phyloP scores from a whole-genome alignment of 1,140 invertebrate species.

The Idris sp. region DNA sequence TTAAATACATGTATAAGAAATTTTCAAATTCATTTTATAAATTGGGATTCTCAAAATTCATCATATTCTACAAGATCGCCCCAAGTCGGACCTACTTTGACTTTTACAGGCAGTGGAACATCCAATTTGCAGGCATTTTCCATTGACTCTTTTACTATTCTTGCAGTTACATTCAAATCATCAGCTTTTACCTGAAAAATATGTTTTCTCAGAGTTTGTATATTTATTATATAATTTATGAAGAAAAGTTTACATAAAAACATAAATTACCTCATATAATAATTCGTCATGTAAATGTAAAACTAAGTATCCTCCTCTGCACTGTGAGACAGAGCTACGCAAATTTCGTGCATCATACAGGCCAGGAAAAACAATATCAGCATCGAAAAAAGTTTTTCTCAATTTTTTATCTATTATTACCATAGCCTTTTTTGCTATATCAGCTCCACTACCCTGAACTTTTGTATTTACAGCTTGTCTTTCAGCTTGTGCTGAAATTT shows the following conservation, averaged over 20 bases:
- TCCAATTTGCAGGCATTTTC: slow-evolving; percentile 85
- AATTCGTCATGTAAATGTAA: slow-evolving; percentile 98
- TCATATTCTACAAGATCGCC: slow-evolving; percentile 81
- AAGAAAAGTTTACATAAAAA: too few relatives aligned
- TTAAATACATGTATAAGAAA: slow-evolving; percentile 25
- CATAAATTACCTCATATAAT: slow-evolving; percentile 89
- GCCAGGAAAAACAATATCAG: slow-evolving; percentile 68
- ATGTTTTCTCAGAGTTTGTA: too few relatives aligned
- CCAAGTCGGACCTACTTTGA: slow-evolving; percentile 90
- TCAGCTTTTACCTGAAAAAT: slow-evolving; percentile 71
- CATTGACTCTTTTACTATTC: slow-evolving; percentile 87
- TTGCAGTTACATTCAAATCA: slow-evolving; percentile 81
- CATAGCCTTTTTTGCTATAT: slow-evolving; percentile 95
- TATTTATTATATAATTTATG: too few relatives aligned
- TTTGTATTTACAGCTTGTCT: slow-evolving; percentile 96
- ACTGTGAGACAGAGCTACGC: slow-evolving; percentile 66
- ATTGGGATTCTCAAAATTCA: slow-evolving; percentile 32
- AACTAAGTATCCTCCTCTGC: slow-evolving; percentile 82
- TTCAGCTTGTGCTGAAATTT: slow-evolving; percentile 90
- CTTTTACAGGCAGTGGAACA: slow-evolving; percentile 91
- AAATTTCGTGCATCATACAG: slow-evolving; percentile 62
- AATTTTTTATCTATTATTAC: slow-evolving; percentile 84
- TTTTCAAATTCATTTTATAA: background rate
- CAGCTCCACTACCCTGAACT: slow-evolving; percentile 97
- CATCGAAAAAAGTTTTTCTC: slow-evolving; percentile 64